Evolutionary conservation across 2,888 invertebrate species (phyloP).

Genomic region (Drosophila niveifrons): DNA sequence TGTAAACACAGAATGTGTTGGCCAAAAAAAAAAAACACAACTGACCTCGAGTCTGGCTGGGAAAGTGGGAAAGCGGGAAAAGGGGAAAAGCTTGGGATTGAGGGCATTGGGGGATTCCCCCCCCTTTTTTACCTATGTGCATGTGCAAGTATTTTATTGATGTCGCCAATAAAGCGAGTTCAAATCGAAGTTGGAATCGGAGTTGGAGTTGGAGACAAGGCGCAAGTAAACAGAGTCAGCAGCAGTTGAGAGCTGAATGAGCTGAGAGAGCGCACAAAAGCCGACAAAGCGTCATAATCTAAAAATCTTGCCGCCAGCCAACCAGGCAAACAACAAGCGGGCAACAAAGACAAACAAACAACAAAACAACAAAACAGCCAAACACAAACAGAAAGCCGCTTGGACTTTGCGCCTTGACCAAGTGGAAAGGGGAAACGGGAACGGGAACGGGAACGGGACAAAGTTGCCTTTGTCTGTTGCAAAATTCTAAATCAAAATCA

Average conservation of each 20-base stretch:
- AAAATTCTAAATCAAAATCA: slow-evolving; percentile 22
- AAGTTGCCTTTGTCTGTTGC: slow-evolving; percentile 20
- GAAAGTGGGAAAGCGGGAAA: no score
- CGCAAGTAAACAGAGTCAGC: slow-evolving; percentile 18
- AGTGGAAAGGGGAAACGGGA: no score
- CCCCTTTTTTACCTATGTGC: slow-evolving; percentile 23
- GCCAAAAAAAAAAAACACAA: slow-evolving; percentile 12
- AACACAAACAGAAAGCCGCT: slow-evolving; percentile 49
- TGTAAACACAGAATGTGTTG: slow-evolving; percentile 60
- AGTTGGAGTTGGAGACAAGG: background rate
- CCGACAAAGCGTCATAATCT: slow-evolving; percentile 71
- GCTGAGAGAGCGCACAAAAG: slow-evolving; percentile 10
- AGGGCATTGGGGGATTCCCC: background rate
- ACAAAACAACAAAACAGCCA: slow-evolving; percentile 10
- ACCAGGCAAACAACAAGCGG: slow-evolving; percentile 10
- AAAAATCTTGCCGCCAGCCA: slow-evolving; percentile 65
- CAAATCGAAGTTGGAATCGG: no score
- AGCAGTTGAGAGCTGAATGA: background rate
- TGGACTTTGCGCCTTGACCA: slow-evolving; percentile 36
- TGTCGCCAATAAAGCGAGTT: slow-evolving; percentile 61
- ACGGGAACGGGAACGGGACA: slow-evolving; percentile 12
- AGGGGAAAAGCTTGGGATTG: background rate
- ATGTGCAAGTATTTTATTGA: slow-evolving; percentile 53
- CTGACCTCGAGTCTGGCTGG: slow-evolving; percentile 37
- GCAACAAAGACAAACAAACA: slow-evolving; percentile 47